Percentiles rank a stretch among this genome's conserved stretches.
phyloP scores from a whole-genome alignment of 2,113 vertebrate species.

The Megaleporinus macrocephalus region DNA sequence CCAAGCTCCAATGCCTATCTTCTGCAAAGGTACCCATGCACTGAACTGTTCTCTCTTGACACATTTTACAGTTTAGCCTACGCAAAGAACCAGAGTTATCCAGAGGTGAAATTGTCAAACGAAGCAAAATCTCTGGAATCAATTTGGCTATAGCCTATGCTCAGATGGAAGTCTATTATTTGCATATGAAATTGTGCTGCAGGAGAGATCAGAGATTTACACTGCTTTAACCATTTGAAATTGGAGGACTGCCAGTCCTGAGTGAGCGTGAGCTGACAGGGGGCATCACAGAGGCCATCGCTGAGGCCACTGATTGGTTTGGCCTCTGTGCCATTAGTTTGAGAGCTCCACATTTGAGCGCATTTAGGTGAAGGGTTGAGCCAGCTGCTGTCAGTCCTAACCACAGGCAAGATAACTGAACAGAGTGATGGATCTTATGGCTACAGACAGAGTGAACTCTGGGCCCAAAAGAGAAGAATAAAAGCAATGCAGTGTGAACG shows the following conservation, averaged over 20 bases:
- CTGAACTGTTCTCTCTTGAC: neutral
- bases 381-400: constrained; percentile 32
- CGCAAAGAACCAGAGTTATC: neutral
- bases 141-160: neutral
- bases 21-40: too few relatives aligned
- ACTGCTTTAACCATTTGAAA: neutral
- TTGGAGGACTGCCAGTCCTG: neutral
- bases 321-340: constrained; percentile 25
- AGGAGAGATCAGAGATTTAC: neutral
- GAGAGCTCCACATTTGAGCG: constrained; percentile 18
- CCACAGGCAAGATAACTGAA: constrained; percentile 27
- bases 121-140: neutral
- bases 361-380: constrained; percentile 35
- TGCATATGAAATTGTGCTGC: neutral
- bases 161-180: neutral
- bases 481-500: neutral
- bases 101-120: neutral
- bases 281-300: constrained; percentile 4
- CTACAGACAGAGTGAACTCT: constrained; percentile 36
- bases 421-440: constrained; percentile 40
- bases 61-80: neutral
- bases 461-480: constrained; percentile 14
- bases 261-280: neutral
- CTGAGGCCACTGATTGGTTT: constrained; percentile 27
- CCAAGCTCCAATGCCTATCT: too few relatives aligned